A percentile compares a stretch with the other conserved stretches of the same genome.
phyloP scores from a whole-genome alignment of 2,113 vertebrate genomes.

The Miniopterus natalensis region DNA sequence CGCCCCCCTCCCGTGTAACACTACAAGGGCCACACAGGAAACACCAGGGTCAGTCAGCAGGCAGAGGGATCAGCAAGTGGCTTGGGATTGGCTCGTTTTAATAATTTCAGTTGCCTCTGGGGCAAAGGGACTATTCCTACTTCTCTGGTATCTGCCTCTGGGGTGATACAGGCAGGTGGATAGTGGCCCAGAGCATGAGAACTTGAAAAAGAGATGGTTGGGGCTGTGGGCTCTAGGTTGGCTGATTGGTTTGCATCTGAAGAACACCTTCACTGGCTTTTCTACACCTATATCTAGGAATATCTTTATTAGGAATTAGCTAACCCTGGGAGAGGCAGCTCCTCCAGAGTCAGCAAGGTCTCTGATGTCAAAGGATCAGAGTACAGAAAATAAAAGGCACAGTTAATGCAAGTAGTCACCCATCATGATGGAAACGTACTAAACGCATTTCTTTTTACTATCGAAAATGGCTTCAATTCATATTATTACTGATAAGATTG shows the following conservation, averaged over 20 bases:
- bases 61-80: neutral
- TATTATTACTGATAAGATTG: neutral
- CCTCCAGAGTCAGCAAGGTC: neutral
- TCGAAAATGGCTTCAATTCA: constrained; percentile 23
- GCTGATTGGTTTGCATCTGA: neutral
- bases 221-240: neutral
- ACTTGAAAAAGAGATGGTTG: neutral
- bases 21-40: fast-evolving
- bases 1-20: fast-evolving
- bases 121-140: neutral
- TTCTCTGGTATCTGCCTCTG: neutral
- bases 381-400: neutral
- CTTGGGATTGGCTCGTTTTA: neutral
- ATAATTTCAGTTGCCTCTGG: neutral
- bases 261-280: neutral
- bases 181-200: neutral
- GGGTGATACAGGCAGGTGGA: neutral
- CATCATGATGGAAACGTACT: neutral
- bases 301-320: constrained; percentile 1
- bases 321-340: neutral
- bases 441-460: constrained; percentile 7
- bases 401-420: neutral
- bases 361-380: constrained; percentile 16
- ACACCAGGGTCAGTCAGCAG: neutral
- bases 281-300: neutral